phyloP scores from a whole-genome alignment of 2,113 vertebrate species.

The Dicerorhinus sumatrensis region DNA sequence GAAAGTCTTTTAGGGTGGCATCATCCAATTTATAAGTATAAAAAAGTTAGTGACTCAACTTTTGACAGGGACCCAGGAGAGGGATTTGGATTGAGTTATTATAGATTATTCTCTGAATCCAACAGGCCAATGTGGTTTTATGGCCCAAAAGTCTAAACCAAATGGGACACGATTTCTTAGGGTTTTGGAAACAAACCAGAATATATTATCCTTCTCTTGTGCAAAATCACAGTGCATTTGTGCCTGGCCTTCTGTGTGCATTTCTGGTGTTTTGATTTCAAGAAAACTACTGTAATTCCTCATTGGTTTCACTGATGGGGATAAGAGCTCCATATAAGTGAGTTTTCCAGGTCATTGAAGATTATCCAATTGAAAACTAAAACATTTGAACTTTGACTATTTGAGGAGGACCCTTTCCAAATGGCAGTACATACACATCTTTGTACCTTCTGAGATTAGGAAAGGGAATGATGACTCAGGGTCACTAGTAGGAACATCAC shows the following conservation, averaged over 20 bases:
- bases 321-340: background rate
- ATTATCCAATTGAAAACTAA: background rate
- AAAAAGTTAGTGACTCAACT: constrained; percentile 13
- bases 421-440: fast-evolving
- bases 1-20: background rate
- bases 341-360: background rate
- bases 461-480: background rate
- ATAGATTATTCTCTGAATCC: background rate
- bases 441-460: background rate
- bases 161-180: background rate
- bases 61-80: background rate
- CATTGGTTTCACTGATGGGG: no score
- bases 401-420: background rate
- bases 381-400: background rate
- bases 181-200: background rate
- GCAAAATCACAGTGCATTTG: no score
- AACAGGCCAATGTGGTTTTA: background rate
- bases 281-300: background rate
- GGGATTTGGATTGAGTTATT: background rate
- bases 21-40: background rate
- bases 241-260: background rate
- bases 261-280: background rate
- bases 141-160: background rate
- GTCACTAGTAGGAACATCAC: background rate
- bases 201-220: background rate